These are phyloP conservation scores for Camponotus floridanus DNA, from an alignment of 1,140 invertebrate genomes.

Conservation along the genomic window DNA sequence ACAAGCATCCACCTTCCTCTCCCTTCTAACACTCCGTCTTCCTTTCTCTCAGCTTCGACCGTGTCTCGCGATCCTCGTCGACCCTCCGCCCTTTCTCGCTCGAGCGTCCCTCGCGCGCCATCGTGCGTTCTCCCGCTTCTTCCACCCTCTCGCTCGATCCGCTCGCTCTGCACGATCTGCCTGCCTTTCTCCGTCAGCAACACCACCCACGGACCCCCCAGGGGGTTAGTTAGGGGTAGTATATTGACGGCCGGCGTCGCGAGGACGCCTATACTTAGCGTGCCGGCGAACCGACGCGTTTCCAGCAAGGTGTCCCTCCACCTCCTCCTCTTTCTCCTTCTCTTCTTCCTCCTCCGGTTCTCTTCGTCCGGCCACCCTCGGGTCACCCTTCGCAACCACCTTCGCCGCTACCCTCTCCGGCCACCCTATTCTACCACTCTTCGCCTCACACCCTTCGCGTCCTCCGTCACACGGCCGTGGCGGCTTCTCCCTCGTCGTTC, in stretches of 20 bases:
- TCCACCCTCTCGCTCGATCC: slow-evolving; percentile 65
- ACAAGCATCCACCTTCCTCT: slow-evolving; percentile 70
- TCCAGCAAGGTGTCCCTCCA: slow-evolving; percentile 80
- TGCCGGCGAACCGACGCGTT: slow-evolving; percentile 84
- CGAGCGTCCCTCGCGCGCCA: slow-evolving; percentile 58
- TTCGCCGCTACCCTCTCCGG: slow-evolving; percentile 68
- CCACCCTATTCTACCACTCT: slow-evolving; percentile 60
- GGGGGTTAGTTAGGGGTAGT: slow-evolving; percentile 86
- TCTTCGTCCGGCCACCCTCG: slow-evolving; percentile 74
- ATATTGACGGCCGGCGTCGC: slow-evolving; percentile 86
- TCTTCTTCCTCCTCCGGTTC: slow-evolving; percentile 1
- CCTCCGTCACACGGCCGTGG: slow-evolving; percentile 73
- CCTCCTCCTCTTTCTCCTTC: slow-evolving; percentile 60
- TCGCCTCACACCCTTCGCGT: slow-evolving; percentile 65
- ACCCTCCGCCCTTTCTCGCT: slow-evolving; percentile 65
- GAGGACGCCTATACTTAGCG: slow-evolving; percentile 86
- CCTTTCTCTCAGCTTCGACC: slow-evolving; percentile 64
- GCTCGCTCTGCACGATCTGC: slow-evolving; percentile 56
- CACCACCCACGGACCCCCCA: slow-evolving; percentile 79
- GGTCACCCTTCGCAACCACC: slow-evolving; percentile 73
- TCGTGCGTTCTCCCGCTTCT: slow-evolving; percentile 64
- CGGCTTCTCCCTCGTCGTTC: slow-evolving; percentile 41
- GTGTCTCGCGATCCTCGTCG: slow-evolving; percentile 64
- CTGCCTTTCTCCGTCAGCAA: slow-evolving; percentile 68
- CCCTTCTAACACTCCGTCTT: slow-evolving; percentile 62